Base-by-base conservation (phyloP, 1,140 invertebrate species). In the Drosophila mauritiana region DNA sequence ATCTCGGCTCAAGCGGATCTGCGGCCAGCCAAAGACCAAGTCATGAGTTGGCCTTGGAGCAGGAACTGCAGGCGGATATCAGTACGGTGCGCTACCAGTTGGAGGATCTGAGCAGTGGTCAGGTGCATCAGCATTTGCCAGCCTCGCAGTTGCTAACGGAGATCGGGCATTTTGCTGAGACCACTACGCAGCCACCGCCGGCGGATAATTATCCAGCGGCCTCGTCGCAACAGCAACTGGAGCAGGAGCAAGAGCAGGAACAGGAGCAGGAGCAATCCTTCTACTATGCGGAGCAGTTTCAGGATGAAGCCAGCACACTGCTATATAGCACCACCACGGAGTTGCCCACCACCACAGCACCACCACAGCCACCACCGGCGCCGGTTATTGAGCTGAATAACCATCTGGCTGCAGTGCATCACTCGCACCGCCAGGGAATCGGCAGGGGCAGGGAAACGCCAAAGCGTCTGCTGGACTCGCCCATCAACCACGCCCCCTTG, bases 141-240 rank as follows among this genome's bases (percentile, higher is more conserved):
- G 91, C 76, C 25, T 91, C 91, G 0, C 91, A 90, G 52, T 49
- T 91, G 36, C 73, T 92, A 8, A 92, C 91, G 0, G 91, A 92
- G 10, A 65, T 91, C 36, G 89, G 91, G 6, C 81, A 80, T 64
- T 89, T 80, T 25, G 65, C 49, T 22, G 36, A 58, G 52, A 54
- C 56, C 34, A 76, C 73, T 0, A 88, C 75, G 0, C 27, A 77
- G 49, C 31, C 54, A 4, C 93, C 93, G 68, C 93, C 93, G 15
- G 93, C 93, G n/a, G 93, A 91, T n/a, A 80, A 91, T 17, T 84
- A 91, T 78, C 81, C 86, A 15, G 83, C 86, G 3, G 85, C 85
- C 7, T 89, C 85, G 0, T 85, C 85, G 6, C 85, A 88, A 51
- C 84, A 89, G 52, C 85, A 90, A 5, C 62, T 57, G 45, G 64